These are phyloP conservation scores for Helicoverpa armigera DNA, from an alignment of 1,140 invertebrate genomes.

Conservation along the genomic window DNA sequence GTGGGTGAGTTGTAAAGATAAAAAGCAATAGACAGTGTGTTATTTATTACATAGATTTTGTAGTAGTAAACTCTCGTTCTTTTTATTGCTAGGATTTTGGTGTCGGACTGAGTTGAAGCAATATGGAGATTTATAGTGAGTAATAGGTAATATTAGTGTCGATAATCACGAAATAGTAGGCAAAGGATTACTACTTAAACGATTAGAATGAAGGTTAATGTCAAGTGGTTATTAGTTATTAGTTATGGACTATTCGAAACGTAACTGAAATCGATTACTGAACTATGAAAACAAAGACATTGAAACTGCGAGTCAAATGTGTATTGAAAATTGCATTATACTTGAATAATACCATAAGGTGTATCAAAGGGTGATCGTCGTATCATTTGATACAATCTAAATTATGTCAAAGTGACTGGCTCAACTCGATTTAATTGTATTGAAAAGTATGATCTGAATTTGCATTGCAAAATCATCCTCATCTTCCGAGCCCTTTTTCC, in stretches of 20 bases:
- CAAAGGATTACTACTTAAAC: not conserved
- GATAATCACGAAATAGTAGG: conserved; percentile 9
- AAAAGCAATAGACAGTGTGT: conserved; percentile 40
- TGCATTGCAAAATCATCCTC: too few species aligned
- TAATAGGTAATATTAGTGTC: conserved; percentile 2
- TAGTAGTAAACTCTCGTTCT: conserved; percentile 17
- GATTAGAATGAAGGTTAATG: not conserved
- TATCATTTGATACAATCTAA: conserved; percentile 46
- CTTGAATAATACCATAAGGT: not conserved
- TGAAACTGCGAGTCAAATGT: not conserved
- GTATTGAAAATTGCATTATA: too few species aligned
- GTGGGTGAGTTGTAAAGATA: conserved; percentile 32
- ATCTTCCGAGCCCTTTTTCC: too few species aligned
- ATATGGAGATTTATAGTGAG: conserved; percentile 5
- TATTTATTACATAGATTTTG: conserved; percentile 38
- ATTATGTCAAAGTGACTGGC: conserved; percentile 1
- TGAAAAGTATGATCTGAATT: too few species aligned
- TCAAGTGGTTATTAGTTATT: not conserved
- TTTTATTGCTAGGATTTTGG: conserved; percentile 8
- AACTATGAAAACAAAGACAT: not conserved
- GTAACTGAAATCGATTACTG: not conserved
- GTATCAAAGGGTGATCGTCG: conserved; percentile 4
- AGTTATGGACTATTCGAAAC: too few species aligned
- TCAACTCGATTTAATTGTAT: too few species aligned
- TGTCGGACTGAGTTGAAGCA: not conserved